Conservation (phyloP, 1,140 invertebrate species). For the Laodelphax striatellus region DNA sequence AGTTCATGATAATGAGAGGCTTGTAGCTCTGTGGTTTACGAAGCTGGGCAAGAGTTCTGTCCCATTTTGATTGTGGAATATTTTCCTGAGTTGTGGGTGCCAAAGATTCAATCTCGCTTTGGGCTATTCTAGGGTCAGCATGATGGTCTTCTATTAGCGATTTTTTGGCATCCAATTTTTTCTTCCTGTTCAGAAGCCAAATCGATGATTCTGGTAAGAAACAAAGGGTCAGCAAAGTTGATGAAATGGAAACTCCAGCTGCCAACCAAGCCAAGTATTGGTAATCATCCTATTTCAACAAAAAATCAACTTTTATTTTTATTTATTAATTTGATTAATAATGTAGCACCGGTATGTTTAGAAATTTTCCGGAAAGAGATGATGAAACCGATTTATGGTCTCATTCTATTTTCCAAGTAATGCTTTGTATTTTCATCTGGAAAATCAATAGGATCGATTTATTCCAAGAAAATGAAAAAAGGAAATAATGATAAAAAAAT, state of each 20-base stretch:
- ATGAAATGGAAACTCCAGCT: conserved; percentile 31
- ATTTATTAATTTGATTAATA: background rate
- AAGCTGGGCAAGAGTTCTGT: background rate
- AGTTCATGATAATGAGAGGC: conserved; percentile 49
- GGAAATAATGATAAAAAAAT: no score
- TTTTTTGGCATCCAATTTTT: conserved; percentile 36
- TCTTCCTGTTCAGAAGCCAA: conserved; percentile 44
- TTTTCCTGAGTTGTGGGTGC: background rate
- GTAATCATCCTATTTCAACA: background rate
- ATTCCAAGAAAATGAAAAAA: no score
- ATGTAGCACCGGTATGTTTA: background rate
- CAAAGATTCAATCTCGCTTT: conserved; percentile 6
- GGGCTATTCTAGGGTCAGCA: background rate
- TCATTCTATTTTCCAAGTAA: no score
- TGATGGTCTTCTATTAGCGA: conserved; percentile 5
- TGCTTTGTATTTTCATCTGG: no score
- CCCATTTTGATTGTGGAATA: background rate
- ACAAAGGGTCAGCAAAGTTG: conserved; percentile 29
- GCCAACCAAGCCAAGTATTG: background rate
- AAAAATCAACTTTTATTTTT: no score
- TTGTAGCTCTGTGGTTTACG: conserved; percentile 26
- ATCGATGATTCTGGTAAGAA: conserved; percentile 52
- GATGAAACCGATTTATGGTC: no score
- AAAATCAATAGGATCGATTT: no score
- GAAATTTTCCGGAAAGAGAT: no score